Percentiles rank a stretch among this genome's conserved stretches.
Conservation (phyloP, 2,113 vertebrate species). For the Chloroceryle aenea region DNA sequence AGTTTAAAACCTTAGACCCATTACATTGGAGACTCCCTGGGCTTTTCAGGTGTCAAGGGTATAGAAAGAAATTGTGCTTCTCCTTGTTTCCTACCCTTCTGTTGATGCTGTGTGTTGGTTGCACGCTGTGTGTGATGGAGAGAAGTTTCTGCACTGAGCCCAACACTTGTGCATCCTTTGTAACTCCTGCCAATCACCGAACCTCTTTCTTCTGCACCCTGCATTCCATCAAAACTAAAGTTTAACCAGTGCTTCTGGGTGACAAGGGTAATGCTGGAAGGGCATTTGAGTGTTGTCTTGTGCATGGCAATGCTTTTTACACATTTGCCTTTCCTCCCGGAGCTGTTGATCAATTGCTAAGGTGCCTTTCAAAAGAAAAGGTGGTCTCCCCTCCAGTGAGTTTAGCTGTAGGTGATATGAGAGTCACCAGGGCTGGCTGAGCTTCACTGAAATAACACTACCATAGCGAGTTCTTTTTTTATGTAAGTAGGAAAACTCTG, state of each 20-base stretch:
- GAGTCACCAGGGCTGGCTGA: background rate
- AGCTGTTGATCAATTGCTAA: background rate
- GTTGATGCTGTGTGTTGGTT: background rate
- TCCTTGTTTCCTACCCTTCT: background rate
- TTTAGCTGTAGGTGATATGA: background rate
- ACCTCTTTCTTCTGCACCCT: background rate
- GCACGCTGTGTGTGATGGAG: background rate
- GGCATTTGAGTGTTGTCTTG: background rate
- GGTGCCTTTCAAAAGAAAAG: background rate
- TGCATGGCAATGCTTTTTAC: background rate
- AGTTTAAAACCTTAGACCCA: fast-evolving
- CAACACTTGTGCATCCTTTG: background rate
- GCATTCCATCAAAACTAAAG: background rate
- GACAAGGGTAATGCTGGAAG: background rate
- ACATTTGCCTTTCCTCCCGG: background rate
- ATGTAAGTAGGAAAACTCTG: background rate
- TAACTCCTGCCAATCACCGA: background rate
- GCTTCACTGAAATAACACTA: background rate
- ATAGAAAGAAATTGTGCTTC: background rate
- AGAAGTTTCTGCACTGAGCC: background rate
- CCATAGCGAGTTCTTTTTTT: background rate
- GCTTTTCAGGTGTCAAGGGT: background rate
- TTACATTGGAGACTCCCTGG: background rate
- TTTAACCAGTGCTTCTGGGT: background rate
- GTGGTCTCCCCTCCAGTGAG: background rate